Base-by-base conservation (phyloP, 2,888 invertebrate species). In the Apeira syringaria region DNA sequence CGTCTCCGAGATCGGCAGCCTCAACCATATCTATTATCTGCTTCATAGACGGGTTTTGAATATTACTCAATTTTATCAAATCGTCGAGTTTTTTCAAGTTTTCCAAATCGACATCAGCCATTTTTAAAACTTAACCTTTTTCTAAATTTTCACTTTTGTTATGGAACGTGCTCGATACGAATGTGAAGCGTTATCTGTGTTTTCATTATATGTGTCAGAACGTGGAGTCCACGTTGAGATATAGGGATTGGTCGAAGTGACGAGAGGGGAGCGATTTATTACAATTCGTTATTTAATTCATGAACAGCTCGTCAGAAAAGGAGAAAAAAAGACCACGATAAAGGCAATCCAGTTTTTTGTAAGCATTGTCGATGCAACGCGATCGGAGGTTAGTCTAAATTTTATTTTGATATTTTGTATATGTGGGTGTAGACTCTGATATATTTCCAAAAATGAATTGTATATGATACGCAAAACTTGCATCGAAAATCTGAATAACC, bases 1-100 rank as follows among this genome's bases (percentile, higher is more conserved):
- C 92, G 3, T 94, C 94, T 33, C 90, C 79, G 1, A 94, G 64
- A 1, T 91, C 92, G 59, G 93, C 85, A 0, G 83, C 69, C 10
- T 94, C 91, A 11, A 94, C 73, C 69, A 93, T 74, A 27, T 91
- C 88, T 47, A 94, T 61, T 0, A 94, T 64, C 25, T 92, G 89
- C 12, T 92, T 92, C 1, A 89, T 65, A 0, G 91, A 86, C 0
- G 93, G 92, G 17, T 68, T 50, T 12, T 71, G 50, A 0, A 60
- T 57, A 6, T 92, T 78, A 40, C 83, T 71, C n/a, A 73, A 70
- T 6, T 80, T 62, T 11, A 80, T 47, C n/a, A 83, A 33, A 1
- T 79, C 72, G 1, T 82, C 73, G 0, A 83, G 50, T 7, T 73
- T 69, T 0, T 59, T 53, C 5, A 74, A 8, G 2, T 58, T 56